phyloP scores from a whole-genome alignment of 2,113 vertebrate species.

The Crotalus tigris region DNA sequence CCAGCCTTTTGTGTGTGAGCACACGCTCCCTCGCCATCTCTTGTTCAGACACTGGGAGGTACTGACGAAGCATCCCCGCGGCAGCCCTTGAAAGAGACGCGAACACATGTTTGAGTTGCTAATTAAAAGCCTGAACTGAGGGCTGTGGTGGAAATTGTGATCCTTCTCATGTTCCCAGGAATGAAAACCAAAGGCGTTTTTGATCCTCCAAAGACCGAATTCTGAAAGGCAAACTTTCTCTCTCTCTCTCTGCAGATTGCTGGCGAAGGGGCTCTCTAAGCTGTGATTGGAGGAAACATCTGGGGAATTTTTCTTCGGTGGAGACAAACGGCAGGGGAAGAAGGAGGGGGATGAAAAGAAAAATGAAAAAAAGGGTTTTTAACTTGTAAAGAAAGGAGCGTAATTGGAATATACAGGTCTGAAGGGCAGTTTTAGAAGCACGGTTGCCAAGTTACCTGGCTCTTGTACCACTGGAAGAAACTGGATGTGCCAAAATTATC shows the following conservation, averaged over 20 bases:
- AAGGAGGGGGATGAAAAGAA: background rate
- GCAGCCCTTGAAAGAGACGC: slow-evolving; percentile 26
- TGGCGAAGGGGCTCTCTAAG: slow-evolving; percentile 30
- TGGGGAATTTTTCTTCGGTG: background rate
- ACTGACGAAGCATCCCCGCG: slow-evolving; percentile 9
- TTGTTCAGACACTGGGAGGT: slow-evolving; percentile 18
- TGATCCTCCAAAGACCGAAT: background rate
- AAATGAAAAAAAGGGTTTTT: background rate
- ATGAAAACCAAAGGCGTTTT: slow-evolving; percentile 45
- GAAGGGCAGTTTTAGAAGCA: background rate
- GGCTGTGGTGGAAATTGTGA: slow-evolving; percentile 37
- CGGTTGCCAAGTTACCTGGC: background rate
- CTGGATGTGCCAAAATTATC: background rate
- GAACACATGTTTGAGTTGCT: slow-evolving; percentile 53
- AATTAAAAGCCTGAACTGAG: slow-evolving; percentile 47
- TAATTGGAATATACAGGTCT: background rate
- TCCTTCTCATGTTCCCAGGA: slow-evolving; percentile 14
- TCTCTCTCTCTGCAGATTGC: slow-evolving; percentile 18
- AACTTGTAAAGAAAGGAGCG: background rate
- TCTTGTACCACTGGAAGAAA: background rate
- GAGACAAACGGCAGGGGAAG: background rate
- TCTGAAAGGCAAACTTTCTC: background rate
- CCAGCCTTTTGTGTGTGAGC: background rate
- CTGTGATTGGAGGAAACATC: background rate
- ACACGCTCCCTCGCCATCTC: background rate